Conservation (phyloP, 2,888 invertebrate genomes). For the Camptogramma bilineatum region DNA sequence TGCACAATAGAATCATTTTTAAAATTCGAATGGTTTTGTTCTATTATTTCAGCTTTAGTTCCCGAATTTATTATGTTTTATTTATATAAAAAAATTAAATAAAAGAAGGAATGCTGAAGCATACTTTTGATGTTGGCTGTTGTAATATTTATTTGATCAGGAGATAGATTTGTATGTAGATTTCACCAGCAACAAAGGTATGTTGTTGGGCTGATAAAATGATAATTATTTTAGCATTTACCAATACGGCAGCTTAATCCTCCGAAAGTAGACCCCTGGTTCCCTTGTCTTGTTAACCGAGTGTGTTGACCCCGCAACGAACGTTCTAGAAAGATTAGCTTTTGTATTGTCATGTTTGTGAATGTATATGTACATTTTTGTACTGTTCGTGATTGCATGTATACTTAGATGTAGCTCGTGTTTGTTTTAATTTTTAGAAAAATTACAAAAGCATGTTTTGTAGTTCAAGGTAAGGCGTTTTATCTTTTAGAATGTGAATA, state of each 20-base stretch:
- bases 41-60: constrained; percentile 49
- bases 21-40: constrained; percentile 39
- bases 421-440: constrained; percentile 29
- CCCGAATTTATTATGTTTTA: constrained; percentile 40
- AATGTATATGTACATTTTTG: constrained; percentile 13
- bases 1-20: constrained; percentile 49
- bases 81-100: constrained; percentile 53
- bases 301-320: constrained; percentile 40
- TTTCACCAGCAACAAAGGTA: constrained; percentile 67
- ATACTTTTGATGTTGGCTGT: constrained; percentile 74
- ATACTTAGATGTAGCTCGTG: constrained; percentile 15
- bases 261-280: constrained; percentile 62
- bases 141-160: constrained; percentile 33
- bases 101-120: constrained; percentile 62
- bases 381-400: constrained; percentile 21
- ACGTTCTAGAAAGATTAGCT: constrained; percentile 42
- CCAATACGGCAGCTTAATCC: constrained; percentile 83
- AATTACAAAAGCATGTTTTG: constrained; percentile 32
- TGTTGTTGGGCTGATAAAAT: constrained; percentile 70
- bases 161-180: constrained; percentile 27
- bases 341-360: constrained; percentile 13
- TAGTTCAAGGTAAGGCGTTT: neutral
- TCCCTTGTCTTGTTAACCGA: constrained; percentile 55
- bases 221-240: constrained; percentile 79
- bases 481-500: too few relatives aligned